Evolutionary conservation across 1,140 invertebrate species (phyloP).

Genomic region (Bombus difficillimus): DNA sequence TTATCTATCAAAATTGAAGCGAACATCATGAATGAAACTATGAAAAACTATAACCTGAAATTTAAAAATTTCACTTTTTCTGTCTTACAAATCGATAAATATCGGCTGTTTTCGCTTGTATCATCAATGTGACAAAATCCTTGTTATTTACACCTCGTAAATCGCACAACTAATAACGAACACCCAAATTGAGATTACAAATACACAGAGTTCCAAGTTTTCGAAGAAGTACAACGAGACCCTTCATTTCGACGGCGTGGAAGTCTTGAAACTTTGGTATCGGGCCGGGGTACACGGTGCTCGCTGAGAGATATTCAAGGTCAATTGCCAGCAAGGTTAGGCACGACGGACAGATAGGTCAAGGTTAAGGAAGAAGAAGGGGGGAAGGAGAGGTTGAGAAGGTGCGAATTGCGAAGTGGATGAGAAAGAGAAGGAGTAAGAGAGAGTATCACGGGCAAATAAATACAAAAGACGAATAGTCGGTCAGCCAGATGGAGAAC

Average conservation of each 20-base stretch:
- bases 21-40: neutral
- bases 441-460: constrained; percentile 43
- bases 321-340: constrained; percentile 57
- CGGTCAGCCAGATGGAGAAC: constrained; percentile 47
- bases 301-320: constrained; percentile 64
- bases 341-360: constrained; percentile 54
- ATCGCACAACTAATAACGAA: neutral
- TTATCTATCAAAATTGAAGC: too few relatives aligned
- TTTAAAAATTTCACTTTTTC: neutral
- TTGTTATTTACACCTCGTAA: neutral
- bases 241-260: constrained; percentile 60
- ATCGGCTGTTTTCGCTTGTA: too few relatives aligned
- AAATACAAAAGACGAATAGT: constrained; percentile 64
- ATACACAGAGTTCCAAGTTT: constrained; percentile 58
- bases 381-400: neutral
- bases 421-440: neutral
- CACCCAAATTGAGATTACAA: neutral
- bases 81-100: too few relatives aligned
- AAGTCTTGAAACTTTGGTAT: constrained; percentile 67
- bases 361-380: constrained; percentile 44
- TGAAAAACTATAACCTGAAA: neutral
- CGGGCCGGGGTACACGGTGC: constrained; percentile 51
- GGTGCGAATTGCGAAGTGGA: constrained; percentile 15
- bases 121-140: too few relatives aligned
- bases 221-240: constrained; percentile 58